Conservation (phyloP, 1,140 invertebrate species). For the Xylocopa sonorina region DNA sequence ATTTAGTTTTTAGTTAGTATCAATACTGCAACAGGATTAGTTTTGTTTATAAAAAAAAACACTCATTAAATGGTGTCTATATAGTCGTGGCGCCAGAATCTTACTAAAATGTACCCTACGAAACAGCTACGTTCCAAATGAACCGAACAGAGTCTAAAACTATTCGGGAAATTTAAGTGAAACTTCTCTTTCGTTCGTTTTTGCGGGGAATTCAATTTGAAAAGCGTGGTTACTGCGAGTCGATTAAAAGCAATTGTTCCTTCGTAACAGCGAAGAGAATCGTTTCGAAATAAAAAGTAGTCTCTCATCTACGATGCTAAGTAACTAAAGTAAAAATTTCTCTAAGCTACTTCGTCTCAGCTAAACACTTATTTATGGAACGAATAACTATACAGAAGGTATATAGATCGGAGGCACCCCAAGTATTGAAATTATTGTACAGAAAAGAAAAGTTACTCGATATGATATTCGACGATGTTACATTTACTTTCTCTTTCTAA, state of each 20-base stretch:
- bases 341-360: conserved; percentile 11
- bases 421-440: conserved; percentile 2
- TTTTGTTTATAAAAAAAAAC: conserved; percentile 73
- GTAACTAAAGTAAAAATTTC: neutral
- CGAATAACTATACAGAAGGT: conserved; percentile 11
- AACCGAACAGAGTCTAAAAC: too few species aligned
- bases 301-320: conserved; percentile 2
- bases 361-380: neutral
- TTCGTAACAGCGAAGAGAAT: conserved; percentile 6
- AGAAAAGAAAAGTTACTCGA: neutral
- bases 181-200: neutral
- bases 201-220: neutral
- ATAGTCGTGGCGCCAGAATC: conserved; percentile 75
- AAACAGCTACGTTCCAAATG: neutral
- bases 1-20: conserved; percentile 71
- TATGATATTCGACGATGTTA: neutral
- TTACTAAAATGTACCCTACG: conserved; percentile 75
- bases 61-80: conserved; percentile 76
- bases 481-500: too few species aligned
- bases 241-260: conserved; percentile 1
- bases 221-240: conserved; percentile 7
- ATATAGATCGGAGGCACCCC: neutral
- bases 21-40: conserved; percentile 77
- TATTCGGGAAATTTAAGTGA: too few species aligned
- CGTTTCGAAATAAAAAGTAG: neutral